phyloP scores from a whole-genome alignment of 1,140 invertebrate genomes.

The Leptinotarsa texana region DNA sequence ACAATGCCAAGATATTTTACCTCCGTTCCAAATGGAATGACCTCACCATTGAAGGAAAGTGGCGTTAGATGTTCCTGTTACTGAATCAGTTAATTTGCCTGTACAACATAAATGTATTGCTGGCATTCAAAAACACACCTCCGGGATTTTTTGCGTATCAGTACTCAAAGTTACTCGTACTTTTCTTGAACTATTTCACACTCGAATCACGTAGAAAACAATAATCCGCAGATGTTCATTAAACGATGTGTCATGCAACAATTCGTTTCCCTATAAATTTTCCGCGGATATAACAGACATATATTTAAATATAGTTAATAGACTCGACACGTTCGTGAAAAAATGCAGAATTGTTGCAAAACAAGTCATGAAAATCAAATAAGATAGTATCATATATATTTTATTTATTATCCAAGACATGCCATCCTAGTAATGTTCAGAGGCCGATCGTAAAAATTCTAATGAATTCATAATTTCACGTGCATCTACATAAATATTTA shows the following conservation, averaged over 20 bases:
- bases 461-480: neutral
- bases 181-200: neutral
- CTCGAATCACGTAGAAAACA: constrained; percentile 5
- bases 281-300: neutral
- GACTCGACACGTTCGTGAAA: constrained; percentile 3
- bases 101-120: neutral
- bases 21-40: too few species aligned
- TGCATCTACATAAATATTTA: neutral
- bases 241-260: neutral
- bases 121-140: neutral
- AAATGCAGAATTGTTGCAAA: neutral
- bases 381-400: neutral
- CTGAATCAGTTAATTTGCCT: too few species aligned
- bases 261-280: constrained; percentile 1
- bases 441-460: neutral
- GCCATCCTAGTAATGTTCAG: neutral
- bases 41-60: too few species aligned
- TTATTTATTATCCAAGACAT: neutral
- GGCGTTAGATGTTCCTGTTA: too few species aligned
- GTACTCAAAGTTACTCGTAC: neutral
- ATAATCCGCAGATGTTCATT: neutral
- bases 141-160: neutral
- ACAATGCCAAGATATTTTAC: too few species aligned
- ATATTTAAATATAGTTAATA: neutral
- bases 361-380: neutral